A percentile compares a stretch with the other conserved stretches of the same genome.
Conservation (phyloP, 2,113 vertebrate species). For the Apodemus sylvaticus region DNA sequence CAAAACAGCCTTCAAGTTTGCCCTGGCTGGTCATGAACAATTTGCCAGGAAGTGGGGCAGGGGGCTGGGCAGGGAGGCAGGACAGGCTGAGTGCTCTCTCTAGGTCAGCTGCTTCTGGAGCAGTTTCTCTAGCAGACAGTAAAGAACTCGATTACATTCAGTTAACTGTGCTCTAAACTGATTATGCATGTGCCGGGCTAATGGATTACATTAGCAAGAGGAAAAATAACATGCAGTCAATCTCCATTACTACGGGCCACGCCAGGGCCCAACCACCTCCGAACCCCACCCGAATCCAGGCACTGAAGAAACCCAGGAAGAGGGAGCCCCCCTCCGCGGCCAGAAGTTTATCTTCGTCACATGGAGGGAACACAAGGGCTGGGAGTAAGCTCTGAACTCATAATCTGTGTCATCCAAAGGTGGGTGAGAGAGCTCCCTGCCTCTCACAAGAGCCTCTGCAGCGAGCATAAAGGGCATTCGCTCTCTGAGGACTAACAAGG, state of each 20-base stretch:
- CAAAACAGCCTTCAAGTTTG: constrained; percentile 2
- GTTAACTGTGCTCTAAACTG: constrained; percentile 99
- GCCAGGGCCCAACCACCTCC: constrained; percentile 90
- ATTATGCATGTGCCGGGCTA: constrained; percentile 99
- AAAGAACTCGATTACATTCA: constrained; percentile 99
- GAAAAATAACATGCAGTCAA: constrained; percentile 99
- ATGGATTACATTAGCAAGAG: constrained; percentile 99
- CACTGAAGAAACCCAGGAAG: not conserved
- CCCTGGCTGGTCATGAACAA: constrained; percentile 50
- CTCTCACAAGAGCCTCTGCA: not conserved
- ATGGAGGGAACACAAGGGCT: not conserved
- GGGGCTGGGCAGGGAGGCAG: constrained; percentile 67
- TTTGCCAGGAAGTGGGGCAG: constrained; percentile 63
- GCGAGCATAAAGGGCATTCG: constrained; percentile 29
- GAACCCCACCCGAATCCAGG: not conserved
- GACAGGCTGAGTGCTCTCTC: constrained; percentile 74
- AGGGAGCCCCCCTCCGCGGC: not conserved
- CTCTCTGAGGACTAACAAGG: constrained; percentile 17
- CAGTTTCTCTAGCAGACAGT: constrained; percentile 99
- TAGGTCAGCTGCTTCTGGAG: constrained; percentile 92
- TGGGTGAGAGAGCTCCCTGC: not conserved
- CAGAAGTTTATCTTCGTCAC: not conserved
- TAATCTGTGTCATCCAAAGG: not conserved
- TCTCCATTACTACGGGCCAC: constrained; percentile 98
- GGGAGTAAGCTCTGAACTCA: not conserved